Base-by-base conservation (phyloP, 2,888 invertebrate genomes). In the Sminthurides aquaticus region DNA sequence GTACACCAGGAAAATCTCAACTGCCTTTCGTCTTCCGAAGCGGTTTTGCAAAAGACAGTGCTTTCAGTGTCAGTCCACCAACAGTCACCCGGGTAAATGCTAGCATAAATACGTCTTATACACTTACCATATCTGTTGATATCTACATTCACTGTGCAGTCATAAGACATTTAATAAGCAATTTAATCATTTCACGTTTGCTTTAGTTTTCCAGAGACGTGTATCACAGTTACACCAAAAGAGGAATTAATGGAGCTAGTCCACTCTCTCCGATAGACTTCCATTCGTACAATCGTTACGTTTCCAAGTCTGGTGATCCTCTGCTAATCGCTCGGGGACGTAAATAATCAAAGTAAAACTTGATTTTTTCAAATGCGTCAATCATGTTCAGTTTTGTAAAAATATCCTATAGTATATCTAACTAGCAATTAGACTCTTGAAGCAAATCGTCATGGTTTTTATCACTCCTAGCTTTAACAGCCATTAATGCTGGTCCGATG, bases 211-310 rank as follows among this genome's bases (percentile, higher is more conserved):
- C 87, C 54, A 81, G 84, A 60, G 85, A 85, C 72, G 83, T 89
- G 69, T 91, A 91, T 77, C 80, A 84, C 67, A 83, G 84, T 60
- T 90, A 90, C 76, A 83, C 90, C 2, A 78, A 81, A 75, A 77
- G 79, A 20, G 82, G 83, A 75, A 76, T 80, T 72, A 76, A 80
- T 72, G 81, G 88, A 2, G 86, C 81, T 62, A 80, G 76, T 48
- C 79, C 69, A 66, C 83, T 79, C 20, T 79, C 79, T 71, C 69
- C 78, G 24, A 77, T 76, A 52, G 81, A 83, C 75, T 76, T 83
- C 71, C 79, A 76, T 64, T 76, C 81, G 3, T 84, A 84, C 57
- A 66, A 29, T 1, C 48, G 69, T n/a, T 71, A 71, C 61, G 67
- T 74, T 5, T 65, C 69, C 11, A 72, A 72, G 62, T 71, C 72